Percentiles rank a stretch among this genome's conserved stretches.
phyloP scores from a whole-genome alignment of 2,113 vertebrate species.

The Terrapene triunguis region DNA sequence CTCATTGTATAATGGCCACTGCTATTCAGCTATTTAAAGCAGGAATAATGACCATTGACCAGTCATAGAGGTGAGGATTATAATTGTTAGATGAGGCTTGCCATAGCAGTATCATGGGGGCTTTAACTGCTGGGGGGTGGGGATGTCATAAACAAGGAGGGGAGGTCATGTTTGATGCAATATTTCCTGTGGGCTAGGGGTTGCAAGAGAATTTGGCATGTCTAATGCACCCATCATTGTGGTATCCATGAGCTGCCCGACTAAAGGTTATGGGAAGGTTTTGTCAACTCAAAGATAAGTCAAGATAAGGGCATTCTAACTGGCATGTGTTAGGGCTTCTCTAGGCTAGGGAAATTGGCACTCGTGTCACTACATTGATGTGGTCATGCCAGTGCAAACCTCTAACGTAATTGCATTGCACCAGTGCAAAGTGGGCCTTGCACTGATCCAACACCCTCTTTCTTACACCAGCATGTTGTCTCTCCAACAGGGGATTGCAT shows the following conservation, averaged over 20 bases:
- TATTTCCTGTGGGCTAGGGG: neutral
- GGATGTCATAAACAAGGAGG: neutral
- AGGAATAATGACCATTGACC: neutral
- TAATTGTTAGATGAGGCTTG: accelerated
- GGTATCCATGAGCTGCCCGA: neutral
- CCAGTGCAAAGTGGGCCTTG: neutral
- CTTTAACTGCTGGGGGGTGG: neutral
- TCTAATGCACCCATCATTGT: accelerated
- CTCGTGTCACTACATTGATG: neutral
- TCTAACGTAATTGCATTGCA: neutral
- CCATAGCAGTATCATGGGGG: accelerated
- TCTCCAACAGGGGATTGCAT: neutral
- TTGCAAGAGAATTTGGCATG: accelerated
- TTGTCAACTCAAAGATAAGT: accelerated
- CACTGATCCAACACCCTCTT: neutral
- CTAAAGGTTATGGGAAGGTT: neutral
- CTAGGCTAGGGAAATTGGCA: neutral
- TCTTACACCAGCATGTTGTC: neutral
- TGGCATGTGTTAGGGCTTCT: neutral
- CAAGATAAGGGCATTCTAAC: accelerated
- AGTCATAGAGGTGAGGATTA: neutral
- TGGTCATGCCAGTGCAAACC: neutral
- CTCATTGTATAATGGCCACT: neutral
- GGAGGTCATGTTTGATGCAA: accelerated
- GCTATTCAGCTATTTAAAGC: neutral